Evolutionary conservation across 2,888 invertebrate genomes (phyloP).

Genomic region (Chymomyza caudatula): DNA sequence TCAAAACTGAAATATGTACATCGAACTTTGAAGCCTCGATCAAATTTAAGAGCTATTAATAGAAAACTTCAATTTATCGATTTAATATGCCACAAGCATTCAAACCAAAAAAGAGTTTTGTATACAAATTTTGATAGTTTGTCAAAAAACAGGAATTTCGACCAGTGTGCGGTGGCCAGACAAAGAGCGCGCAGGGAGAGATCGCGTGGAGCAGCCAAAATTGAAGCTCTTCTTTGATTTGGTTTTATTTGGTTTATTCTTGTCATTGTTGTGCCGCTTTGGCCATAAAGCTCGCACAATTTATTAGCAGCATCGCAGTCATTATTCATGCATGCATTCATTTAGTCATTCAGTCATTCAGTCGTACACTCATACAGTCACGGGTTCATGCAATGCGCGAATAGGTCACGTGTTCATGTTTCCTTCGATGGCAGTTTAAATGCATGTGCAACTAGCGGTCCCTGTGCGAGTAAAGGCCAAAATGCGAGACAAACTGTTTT

Average conservation of each 20-base stretch:
- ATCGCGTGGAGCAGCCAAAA: constrained; percentile 35
- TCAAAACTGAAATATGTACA: no score
- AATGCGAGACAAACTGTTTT: constrained; percentile 38
- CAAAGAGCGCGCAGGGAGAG: no score
- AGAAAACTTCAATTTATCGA: no score
- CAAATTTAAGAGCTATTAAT: no score
- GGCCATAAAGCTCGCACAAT: constrained; percentile 39
- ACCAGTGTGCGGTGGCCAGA: no score
- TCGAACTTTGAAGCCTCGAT: no score
- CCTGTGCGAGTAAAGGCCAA: constrained; percentile 54
- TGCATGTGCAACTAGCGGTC: constrained; percentile 1
- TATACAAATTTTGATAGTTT: no score
- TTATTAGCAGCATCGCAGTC: constrained; percentile 37
- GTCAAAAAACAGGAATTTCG: no score
- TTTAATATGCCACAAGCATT: no score
- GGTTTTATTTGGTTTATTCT: constrained; percentile 38
- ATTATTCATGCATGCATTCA: constrained; percentile 18
- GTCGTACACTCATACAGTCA: constrained; percentile 3
- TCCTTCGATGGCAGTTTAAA: constrained; percentile 8
- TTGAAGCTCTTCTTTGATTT: constrained; percentile 15
- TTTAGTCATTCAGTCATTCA: constrained; percentile 22
- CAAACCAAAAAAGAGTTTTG: no score
- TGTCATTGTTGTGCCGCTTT: constrained; percentile 33
- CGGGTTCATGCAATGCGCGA: constrained; percentile 1
- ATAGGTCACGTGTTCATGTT: constrained; percentile 10